Percentiles rank a stretch among this genome's conserved stretches.
Conservation (phyloP, 2,113 vertebrate species). For the Podarcis cretensis region DNA sequence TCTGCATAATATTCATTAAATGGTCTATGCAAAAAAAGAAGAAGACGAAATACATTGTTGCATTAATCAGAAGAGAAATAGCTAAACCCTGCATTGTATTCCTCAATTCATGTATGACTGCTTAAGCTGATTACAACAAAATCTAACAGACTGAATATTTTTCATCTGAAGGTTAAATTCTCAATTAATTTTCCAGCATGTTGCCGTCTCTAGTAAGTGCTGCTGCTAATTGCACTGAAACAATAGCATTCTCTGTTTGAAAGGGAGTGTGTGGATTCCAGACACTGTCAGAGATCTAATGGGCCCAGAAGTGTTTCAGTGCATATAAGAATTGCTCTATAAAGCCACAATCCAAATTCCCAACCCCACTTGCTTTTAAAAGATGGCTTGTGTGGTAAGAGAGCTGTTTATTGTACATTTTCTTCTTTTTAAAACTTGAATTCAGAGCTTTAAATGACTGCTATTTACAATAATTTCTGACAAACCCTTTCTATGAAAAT, state of each 20-base stretch:
- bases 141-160: conserved; percentile 59
- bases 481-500: neutral
- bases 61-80: conserved; percentile 63
- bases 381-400: neutral
- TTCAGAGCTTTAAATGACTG: conserved; percentile 9
- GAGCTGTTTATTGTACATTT: conserved; percentile 1
- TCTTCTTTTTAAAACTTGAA: neutral
- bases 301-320: conserved; percentile 23
- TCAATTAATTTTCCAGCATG: conserved; percentile 77
- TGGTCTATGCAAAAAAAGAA: conserved; percentile 56
- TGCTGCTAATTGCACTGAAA: conserved; percentile 69
- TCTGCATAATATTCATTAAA: conserved; percentile 60
- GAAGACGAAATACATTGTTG: conserved; percentile 43
- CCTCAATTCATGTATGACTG: conserved; percentile 57
- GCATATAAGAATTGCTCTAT: conserved; percentile 40
- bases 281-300: conserved; percentile 47
- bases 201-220: conserved; percentile 65
- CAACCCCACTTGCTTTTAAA: neutral
- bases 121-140: conserved; percentile 69
- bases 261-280: conserved; percentile 40
- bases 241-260: conserved; percentile 56
- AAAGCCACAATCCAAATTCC: conserved; percentile 39
- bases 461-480: conserved; percentile 6
- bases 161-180: conserved; percentile 80
- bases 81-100: conserved; percentile 66